Conservation (phyloP, 2,888 invertebrate species). For the Mechanitis messenoides region DNA sequence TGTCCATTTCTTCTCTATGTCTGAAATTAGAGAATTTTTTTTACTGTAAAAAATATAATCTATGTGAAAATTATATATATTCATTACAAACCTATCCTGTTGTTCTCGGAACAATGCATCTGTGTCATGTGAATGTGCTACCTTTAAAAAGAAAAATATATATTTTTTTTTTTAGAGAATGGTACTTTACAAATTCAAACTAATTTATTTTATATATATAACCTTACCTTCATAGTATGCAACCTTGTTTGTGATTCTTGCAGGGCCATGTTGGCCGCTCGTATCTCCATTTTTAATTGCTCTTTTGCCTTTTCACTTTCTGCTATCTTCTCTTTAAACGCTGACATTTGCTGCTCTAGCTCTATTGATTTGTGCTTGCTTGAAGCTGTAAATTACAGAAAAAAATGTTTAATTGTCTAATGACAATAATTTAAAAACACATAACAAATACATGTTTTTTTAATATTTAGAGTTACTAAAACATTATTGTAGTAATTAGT, state of each 20-base stretch:
- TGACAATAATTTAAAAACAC: neutral
- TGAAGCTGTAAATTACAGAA: conserved; percentile 43
- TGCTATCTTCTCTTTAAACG: conserved; percentile 48
- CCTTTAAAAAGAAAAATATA: conserved; percentile 39
- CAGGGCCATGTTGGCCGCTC: conserved; percentile 58
- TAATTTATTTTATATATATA: neutral
- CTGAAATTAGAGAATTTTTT: conserved; percentile 40
- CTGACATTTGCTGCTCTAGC: conserved; percentile 57
- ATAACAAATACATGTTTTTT: too few species aligned
- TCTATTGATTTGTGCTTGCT: conserved; percentile 65
- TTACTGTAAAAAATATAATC: neutral
- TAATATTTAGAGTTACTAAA: neutral
- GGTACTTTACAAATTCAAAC: neutral
- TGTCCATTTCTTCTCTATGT: conserved; percentile 71
- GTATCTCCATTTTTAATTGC: conserved; percentile 59
- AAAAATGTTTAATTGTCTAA: neutral
- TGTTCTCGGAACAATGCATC: conserved; percentile 69
- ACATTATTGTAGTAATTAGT: neutral
- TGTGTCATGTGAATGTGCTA: conserved; percentile 65
- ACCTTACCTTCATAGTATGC: conserved; percentile 58
- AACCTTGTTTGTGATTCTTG: conserved; percentile 67
- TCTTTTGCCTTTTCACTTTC: conserved; percentile 61
- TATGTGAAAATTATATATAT: neutral
- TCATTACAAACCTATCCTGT: conserved; percentile 59
- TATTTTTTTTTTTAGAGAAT: neutral